phyloP scores from a whole-genome alignment of 2,113 vertebrate species.

The Bostrychus sinensis region DNA sequence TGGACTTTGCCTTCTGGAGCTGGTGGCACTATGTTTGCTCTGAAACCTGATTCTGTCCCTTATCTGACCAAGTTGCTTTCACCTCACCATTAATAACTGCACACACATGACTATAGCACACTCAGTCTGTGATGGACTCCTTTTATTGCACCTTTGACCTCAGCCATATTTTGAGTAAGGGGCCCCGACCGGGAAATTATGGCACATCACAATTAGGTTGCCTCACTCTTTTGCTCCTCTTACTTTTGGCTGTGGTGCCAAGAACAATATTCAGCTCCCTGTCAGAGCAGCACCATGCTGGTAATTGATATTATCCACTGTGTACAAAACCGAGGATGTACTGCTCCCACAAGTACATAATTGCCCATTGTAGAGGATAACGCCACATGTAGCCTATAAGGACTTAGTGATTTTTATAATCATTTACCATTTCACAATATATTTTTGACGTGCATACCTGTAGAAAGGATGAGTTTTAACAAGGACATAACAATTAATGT shows the following conservation, averaged over 20 bases:
- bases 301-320: constrained; percentile 54
- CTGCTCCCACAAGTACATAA: constrained; percentile 65
- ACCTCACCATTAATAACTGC: constrained; percentile 61
- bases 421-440: constrained; percentile 55
- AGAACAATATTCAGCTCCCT: constrained; percentile 65
- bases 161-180: constrained; percentile 51
- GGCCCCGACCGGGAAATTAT: constrained; percentile 60
- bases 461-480: constrained; percentile 23
- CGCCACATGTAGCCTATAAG: constrained; percentile 67
- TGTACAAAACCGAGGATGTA: constrained; percentile 51
- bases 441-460: constrained; percentile 51
- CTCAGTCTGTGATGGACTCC: constrained; percentile 57
- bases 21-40: constrained; percentile 70
- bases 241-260: constrained; percentile 55
- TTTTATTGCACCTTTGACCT: constrained; percentile 67
- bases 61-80: constrained; percentile 70
- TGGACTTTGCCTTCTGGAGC: constrained; percentile 62
- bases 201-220: constrained; percentile 66
- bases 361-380: constrained; percentile 63
- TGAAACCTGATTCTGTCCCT: constrained; percentile 73
- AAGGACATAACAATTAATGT: no score
- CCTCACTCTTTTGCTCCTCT: constrained; percentile 51
- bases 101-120: constrained; percentile 65
- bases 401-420: constrained; percentile 63
- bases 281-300: constrained; percentile 54